Evolutionary conservation across 37 sponge, comb jelly and placozoan species (phyloP).

Genomic region (Agelas oroides): DNA sequence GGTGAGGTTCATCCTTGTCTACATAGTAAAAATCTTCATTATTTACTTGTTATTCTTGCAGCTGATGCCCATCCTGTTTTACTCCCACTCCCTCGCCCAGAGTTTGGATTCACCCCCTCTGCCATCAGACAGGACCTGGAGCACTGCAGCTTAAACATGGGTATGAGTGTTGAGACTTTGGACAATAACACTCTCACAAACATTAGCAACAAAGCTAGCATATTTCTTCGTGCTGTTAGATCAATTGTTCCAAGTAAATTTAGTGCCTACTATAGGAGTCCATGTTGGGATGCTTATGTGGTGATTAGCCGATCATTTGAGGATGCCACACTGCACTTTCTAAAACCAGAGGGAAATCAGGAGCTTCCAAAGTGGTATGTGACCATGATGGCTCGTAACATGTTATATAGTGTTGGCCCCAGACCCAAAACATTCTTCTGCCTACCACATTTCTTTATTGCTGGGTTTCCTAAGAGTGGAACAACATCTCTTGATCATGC

Average conservation of each 20-base stretch:
- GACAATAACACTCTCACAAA: not conserved
- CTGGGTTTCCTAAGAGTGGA: conserved; percentile 49
- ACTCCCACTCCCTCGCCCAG: too few relatives aligned
- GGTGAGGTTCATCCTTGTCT: too few relatives aligned
- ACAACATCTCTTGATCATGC: conserved; percentile 20
- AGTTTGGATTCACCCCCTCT: too few relatives aligned
- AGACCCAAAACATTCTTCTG: conserved; percentile 4
- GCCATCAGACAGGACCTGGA: not conserved
- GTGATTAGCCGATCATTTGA: not conserved
- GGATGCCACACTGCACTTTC: too few relatives aligned
- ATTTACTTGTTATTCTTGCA: too few relatives aligned
- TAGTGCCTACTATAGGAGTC: not conserved
- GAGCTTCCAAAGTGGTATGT: too few relatives aligned
- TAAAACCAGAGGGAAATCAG: too few relatives aligned
- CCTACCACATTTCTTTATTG: conserved; percentile 34
- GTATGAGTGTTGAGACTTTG: not conserved
- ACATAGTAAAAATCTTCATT: too few relatives aligned
- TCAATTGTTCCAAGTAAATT: not conserved
- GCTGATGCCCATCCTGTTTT: too few relatives aligned
- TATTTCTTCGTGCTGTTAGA: not conserved
- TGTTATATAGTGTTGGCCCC: not conserved
- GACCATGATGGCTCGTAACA: too few relatives aligned
- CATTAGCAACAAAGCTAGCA: not conserved
- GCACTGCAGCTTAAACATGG: not conserved
- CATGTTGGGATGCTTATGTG: not conserved